Conservation (phyloP, 1,140 invertebrate genomes). For the Camponotus pennsylvanicus region DNA sequence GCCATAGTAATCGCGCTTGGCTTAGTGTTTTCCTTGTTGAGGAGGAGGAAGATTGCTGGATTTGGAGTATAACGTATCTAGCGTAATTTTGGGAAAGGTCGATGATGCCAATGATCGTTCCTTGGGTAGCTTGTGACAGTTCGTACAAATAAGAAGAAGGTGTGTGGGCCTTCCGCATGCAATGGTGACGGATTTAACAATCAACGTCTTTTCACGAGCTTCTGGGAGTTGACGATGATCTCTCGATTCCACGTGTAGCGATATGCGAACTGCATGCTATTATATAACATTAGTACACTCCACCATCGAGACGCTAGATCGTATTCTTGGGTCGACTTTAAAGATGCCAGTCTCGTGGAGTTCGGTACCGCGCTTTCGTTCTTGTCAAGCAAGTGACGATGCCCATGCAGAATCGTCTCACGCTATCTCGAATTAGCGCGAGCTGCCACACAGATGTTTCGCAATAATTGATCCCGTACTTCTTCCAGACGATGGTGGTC, state of each 20-base stretch:
- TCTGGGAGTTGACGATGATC: slow-evolving; percentile 95
- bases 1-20: slow-evolving; percentile 77
- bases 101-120: slow-evolving; percentile 43
- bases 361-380: background rate
- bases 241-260: slow-evolving; percentile 95
- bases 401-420: slow-evolving; percentile 6
- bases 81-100: slow-evolving; percentile 19
- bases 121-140: background rate
- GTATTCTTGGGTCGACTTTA: slow-evolving; percentile 76
- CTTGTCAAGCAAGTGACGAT: background rate
- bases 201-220: slow-evolving; percentile 95
- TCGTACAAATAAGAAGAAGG: background rate
- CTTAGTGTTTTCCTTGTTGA: slow-evolving; percentile 53
- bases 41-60: background rate
- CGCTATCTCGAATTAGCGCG: no score
- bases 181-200: background rate
- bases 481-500: background rate
- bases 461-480: background rate
- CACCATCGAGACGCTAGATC: slow-evolving; percentile 83
- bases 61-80: slow-evolving; percentile 31
- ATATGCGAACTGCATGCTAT: slow-evolving; percentile 91
- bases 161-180: slow-evolving; percentile 19
- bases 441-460: slow-evolving; percentile 21
- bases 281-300: slow-evolving; percentile 86
- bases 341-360: slow-evolving; percentile 80